Base-by-base conservation (phyloP, 1,140 invertebrate genomes). In the Phymastichus coffea region DNA sequence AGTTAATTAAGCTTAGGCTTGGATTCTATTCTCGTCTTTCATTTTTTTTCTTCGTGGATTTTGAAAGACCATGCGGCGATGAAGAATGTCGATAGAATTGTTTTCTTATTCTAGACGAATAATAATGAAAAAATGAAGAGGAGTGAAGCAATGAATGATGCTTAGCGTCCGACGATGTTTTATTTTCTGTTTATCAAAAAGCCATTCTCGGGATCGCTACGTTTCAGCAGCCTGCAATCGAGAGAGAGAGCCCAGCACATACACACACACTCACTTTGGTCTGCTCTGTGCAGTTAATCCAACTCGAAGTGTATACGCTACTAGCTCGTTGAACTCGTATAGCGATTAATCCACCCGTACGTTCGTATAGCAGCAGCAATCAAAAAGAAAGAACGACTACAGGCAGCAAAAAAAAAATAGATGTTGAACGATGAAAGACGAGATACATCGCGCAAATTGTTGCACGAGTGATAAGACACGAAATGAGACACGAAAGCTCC, bases 1-100 rank as follows among this genome's bases (percentile, higher is more conserved):
- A 15, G 43, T 49, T 57, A 41, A 57, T 57, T 37, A n/a, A 37
- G 25, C 63, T 41, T n/a, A n/a, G n/a, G 25, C 51, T 15, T 17
- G 38, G 26, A 55, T 56, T 56, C 51, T 26, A 49, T 33, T 54
- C 19, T 30, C 23, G 12, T 40, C 46, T 46, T 46, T 22, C 35
- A 44, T 19, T 1, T 10, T 3, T n/a, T n/a, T n/a, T n/a, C n/a
- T n/a, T n/a, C n/a, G n/a, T n/a, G n/a, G n/a, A n/a, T n/a, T n/a
- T n/a, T n/a, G n/a, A n/a, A n/a, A n/a, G n/a, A n/a, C n/a, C n/a
- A n/a, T n/a, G n/a, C n/a, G n/a, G n/a, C n/a, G n/a, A n/a, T n/a
- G n/a, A n/a, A n/a, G n/a, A n/a, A n/a, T n/a, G n/a, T n/a, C n/a
- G n/a, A n/a, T n/a, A n/a, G n/a, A n/a, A n/a, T n/a, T n/a, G n/a